Conservation (phyloP, 2,113 vertebrate genomes). For the Hyla sarda region DNA sequence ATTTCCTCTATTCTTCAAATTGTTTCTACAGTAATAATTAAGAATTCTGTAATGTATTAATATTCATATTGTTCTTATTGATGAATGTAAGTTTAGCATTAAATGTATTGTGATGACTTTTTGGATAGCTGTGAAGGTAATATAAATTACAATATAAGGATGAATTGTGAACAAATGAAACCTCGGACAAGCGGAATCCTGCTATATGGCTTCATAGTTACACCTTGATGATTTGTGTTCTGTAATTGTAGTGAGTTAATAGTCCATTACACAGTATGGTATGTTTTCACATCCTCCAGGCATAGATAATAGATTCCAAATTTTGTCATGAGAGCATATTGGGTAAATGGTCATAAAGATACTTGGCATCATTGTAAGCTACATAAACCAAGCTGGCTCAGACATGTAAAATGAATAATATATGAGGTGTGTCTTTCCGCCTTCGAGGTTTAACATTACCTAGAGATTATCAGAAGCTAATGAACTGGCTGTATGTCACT, state of each 20-base stretch:
- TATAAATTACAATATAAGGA: neutral
- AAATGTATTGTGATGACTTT: neutral
- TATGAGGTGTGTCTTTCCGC: conserved; percentile 39
- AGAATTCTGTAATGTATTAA: neutral
- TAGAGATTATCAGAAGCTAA: conserved; percentile 26
- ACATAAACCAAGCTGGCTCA: conserved; percentile 38
- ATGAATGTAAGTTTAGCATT: neutral
- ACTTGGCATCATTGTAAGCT: neutral
- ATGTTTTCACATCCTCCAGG: neutral
- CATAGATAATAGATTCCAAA: neutral
- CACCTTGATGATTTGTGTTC: neutral
- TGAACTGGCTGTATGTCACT: neutral
- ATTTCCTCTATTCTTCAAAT: neutral
- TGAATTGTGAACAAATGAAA: neutral
- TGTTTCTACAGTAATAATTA: neutral
- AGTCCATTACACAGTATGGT: neutral
- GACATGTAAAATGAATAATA: conserved; percentile 51
- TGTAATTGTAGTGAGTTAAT: neutral
- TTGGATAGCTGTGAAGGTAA: neutral
- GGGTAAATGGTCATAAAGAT: conserved; percentile 15
- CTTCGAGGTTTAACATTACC: conserved; percentile 42
- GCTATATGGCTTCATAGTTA: neutral
- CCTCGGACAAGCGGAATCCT: neutral
- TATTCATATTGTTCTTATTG: neutral
- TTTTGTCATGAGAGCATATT: conserved; percentile 34